Base-by-base conservation (phyloP, 1,140 invertebrate species). In the Plectrocnemia conspersa region DNA sequence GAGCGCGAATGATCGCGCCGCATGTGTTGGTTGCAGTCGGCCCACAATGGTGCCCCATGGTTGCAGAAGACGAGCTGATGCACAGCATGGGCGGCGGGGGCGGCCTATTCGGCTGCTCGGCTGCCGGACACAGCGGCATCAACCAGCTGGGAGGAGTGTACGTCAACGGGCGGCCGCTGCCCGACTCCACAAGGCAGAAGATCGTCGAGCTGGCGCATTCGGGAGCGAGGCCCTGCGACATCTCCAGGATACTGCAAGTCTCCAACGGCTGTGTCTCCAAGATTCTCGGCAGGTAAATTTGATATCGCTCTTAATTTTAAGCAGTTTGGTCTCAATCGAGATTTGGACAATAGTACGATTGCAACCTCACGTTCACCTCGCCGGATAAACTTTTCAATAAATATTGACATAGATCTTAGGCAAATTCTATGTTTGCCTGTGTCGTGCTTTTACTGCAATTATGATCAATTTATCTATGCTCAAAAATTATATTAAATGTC, bases 81-180 rank as follows among this genome's bases (percentile, higher is more conserved):
- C 73, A 75, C 54, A 72, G 71, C 54, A 74, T 74, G 71, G 72
- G 72, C 15, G 72, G 72, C 22, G 35, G 35, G 7, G 72, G 82
- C 63, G 79, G 79, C 58, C 77, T 86, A 59, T 86, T 86, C 74
- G 84, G 84, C 49, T 86, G 84, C 68, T 86, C 84, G 23, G 82
- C 84, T 53, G 81, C 86, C 76, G 93, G 93, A 59, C 93, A 96
- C 79, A 93, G 90, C 71, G 93, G 95, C 54, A 91, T 98, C 66
- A 99, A 99, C 77, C 96, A 98, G 77, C 83, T 99, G 58, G 96
- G 96, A 52, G 96, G 96, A 32, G 93, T 97, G 46, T 98, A 96
- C 79, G 94, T 98, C 56, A 97, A 97, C 73, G 97, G 97, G 18
- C 79, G 97, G 55, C 97, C 97, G 5, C 77, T 98, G 65, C 96